These are phyloP conservation scores for Syrphus vitripennis DNA, from an alignment of 2,888 invertebrate genomes.

Conservation along the genomic window DNA sequence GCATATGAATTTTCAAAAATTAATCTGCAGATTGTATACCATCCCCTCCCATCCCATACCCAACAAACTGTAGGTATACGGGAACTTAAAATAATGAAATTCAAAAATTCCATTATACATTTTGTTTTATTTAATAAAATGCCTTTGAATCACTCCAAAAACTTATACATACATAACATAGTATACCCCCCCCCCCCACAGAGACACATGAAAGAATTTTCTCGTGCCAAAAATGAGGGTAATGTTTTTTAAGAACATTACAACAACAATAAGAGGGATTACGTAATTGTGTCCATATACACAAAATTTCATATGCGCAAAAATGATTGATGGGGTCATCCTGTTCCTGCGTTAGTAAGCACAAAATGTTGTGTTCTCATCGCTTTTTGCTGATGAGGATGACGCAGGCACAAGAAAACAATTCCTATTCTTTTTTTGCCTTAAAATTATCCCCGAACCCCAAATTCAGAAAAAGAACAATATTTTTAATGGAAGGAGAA, in stretches of 20 bases:
- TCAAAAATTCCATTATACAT: conserved; percentile 1
- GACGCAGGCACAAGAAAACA: not conserved
- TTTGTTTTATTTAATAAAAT: conserved; percentile 9
- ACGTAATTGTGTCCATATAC: not conserved
- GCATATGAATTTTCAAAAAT: too few relatives aligned
- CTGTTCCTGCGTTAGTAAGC: not conserved
- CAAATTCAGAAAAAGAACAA: not conserved
- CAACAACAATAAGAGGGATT: not conserved
- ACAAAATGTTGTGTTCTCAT: not conserved
- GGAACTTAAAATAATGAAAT: too few relatives aligned
- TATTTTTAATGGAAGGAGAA: not conserved
- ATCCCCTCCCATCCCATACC: too few relatives aligned
- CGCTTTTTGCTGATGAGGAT: not conserved
- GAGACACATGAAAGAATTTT: not conserved
- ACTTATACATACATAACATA: not conserved
- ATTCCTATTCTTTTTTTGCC: not conserved
- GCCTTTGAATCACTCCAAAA: not conserved
- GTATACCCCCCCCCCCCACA: not conserved
- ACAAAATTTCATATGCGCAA: not conserved
- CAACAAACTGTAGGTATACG: too few relatives aligned
- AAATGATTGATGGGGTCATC: conserved; percentile 23
- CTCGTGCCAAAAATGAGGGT: not conserved
- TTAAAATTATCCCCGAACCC: not conserved
- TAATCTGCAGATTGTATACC: too few relatives aligned
- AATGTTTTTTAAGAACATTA: not conserved